These are phyloP conservation scores for Hoplias malabaricus DNA, from an alignment of 2,113 vertebrate species.

Conservation along the genomic window DNA sequence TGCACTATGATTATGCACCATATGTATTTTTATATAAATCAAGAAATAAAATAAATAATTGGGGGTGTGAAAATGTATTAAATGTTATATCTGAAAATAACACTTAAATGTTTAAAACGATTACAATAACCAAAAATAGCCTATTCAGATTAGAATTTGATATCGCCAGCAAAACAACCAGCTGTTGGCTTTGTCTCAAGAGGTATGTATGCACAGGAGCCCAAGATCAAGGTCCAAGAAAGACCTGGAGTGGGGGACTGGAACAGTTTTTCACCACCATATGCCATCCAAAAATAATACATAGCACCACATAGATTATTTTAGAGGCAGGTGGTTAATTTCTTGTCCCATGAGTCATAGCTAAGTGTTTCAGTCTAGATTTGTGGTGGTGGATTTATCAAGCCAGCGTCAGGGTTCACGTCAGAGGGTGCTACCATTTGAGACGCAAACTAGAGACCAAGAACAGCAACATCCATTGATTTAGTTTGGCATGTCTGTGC, in stretches of 20 bases:
- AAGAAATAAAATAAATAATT: not conserved
- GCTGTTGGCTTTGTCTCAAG: not conserved
- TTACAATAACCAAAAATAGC: too few relatives aligned
- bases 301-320: not conserved
- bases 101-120: too few relatives aligned
- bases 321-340: not conserved
- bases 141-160: not conserved
- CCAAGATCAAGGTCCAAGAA: not conserved
- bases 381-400: not conserved
- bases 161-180: not conserved
- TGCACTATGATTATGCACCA: not conserved
- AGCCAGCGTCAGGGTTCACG: not conserved
- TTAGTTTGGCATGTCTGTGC: constrained; percentile 18
- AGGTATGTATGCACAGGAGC: not conserved
- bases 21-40: not conserved
- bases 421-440: not conserved
- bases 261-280: not conserved
- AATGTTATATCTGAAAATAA: too few relatives aligned
- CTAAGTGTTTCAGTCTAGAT: not conserved
- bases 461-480: not conserved
- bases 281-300: not conserved
- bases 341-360: not conserved
- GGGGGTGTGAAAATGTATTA: too few relatives aligned
- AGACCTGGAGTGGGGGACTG: not conserved
- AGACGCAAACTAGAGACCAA: not conserved